phyloP scores from a whole-genome alignment of 2,888 invertebrate species.

The Deroplatys truncata region DNA sequence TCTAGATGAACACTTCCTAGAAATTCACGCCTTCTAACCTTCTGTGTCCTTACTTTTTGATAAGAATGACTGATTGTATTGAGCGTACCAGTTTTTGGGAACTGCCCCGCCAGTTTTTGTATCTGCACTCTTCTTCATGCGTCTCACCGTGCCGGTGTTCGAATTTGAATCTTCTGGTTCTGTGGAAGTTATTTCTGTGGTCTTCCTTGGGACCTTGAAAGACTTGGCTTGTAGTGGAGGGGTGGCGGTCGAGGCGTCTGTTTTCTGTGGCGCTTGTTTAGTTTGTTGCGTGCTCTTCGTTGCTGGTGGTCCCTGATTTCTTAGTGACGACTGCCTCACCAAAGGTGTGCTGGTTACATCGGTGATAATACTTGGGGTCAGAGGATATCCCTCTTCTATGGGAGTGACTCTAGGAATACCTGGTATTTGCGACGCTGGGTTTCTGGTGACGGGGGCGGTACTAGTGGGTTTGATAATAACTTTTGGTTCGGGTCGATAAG shows the following conservation, averaged over 20 bases:
- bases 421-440: constrained; percentile 33
- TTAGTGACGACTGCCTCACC: neutral
- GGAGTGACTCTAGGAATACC: constrained; percentile 38
- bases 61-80: constrained; percentile 16
- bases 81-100: constrained; percentile 14
- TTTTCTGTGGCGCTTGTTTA: neutral
- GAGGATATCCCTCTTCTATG: constrained; percentile 2
- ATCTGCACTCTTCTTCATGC: constrained; percentile 8
- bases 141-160: constrained; percentile 27
- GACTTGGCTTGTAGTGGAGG: neutral
- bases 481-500: constrained; percentile 52
- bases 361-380: neutral
- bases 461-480: constrained; percentile 59
- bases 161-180: constrained; percentile 22
- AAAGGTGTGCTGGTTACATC: neutral
- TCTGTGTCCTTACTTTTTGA: constrained; percentile 14
- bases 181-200: neutral
- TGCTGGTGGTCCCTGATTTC: neutral
- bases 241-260: neutral
- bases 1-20: neutral
- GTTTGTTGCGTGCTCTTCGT: neutral
- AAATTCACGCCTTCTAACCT: neutral
- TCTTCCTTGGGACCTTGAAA: neutral
- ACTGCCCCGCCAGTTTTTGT: neutral
- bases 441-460: constrained; percentile 35